Evolutionary conservation across 2,888 invertebrate genomes (phyloP), one percentile per base, ranked within the genome.

Genomic region (Zhuqinia jingwanae): DNA sequence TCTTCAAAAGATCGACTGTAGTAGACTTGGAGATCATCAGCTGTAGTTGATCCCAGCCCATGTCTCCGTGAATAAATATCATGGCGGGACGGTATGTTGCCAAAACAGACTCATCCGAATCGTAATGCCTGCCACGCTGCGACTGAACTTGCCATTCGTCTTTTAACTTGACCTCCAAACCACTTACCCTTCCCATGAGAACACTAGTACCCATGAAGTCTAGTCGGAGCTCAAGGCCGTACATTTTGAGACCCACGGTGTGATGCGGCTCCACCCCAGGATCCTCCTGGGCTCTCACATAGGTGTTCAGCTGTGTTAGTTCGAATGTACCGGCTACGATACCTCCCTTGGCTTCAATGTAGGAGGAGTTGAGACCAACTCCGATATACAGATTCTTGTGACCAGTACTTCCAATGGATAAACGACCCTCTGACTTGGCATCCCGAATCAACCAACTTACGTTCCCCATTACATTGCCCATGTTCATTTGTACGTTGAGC

Each of bases 401-500:
- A 0, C 98, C 98, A 0, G 96, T 96, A 92, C 98, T 98, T 91
- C 98, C 98, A 91, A 98, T 98, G 88, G 97, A 97, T 27, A 99
- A 94, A 45, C 98, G 95, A 0, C 98, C 98, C 92, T 97, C 96
- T 79, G 97, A 97, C 92, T 96, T 95, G 92, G 98, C 97, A 92
- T 97, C 97, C 92, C 97, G 96, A 10, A 97, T 97, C 92, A 97
- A 94, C 98, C 98, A 98, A 91, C 96, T 95, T 85, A 99, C 98
- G 92, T 98, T 98, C 15, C 99, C 99, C 98, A 99, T 99, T 0
- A 99, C 98, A 92, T 99, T 99, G 58, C 99, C 98, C 98, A 99
- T 99, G 93, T 99, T 99, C 96, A 99, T 99, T 92, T 98, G 97
- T 11, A 99, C 97, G 92, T 99, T 98, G 78, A 99, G 94, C 91